Evolutionary conservation across 2,113 vertebrate genomes (phyloP), one percentile per base, ranked within the genome.

Genomic region (Ursus arctos): DNA sequence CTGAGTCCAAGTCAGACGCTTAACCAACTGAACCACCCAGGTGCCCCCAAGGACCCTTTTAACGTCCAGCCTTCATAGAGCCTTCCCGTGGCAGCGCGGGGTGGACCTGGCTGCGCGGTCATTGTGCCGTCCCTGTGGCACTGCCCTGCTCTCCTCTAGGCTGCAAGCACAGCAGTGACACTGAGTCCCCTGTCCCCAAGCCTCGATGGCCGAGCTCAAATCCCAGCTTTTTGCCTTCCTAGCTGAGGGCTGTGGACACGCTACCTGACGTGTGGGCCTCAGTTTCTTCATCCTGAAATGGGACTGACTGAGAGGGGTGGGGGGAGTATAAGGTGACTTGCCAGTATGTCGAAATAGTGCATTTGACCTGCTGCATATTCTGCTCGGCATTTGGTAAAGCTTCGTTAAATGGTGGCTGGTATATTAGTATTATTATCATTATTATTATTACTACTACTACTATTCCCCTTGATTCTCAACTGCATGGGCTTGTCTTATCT

Each of bases 401-500:
- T 36, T 85, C 49, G 21, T 82, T 91, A 76, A 81, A 5, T 63
- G 59, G 22, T 16, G 59, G 59, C 77, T 53, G 40, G 33, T 16
- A 9, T 24, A 12, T 79, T 33, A 49, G 47, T 33, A 6, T 59
- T 28, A 24, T 57, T 24, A 49, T 31, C 31, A 22, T 33, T 16
- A 31, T 15, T 49, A 5, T 6, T 53, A 16, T n/a, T 61, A 11
- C 31, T 40, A 81, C 53, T 21, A 22, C 40, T 47, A 8, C 67
- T 51, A 19, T 88, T 96, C 40, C 53, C 55, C 74, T 94, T 77
- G 28, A 65, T 53, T 82, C 74, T 94, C 67, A 74, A 2, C 36
- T 91, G 82, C 40, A 15, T 22, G 65, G 79, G 49, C 19, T 55
- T 31, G 12, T 26, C 97, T 97, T 98, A 98, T 98, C 97, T 98